Base-by-base conservation (phyloP, 2,888 invertebrate genomes). In the Pteria penguin region DNA sequence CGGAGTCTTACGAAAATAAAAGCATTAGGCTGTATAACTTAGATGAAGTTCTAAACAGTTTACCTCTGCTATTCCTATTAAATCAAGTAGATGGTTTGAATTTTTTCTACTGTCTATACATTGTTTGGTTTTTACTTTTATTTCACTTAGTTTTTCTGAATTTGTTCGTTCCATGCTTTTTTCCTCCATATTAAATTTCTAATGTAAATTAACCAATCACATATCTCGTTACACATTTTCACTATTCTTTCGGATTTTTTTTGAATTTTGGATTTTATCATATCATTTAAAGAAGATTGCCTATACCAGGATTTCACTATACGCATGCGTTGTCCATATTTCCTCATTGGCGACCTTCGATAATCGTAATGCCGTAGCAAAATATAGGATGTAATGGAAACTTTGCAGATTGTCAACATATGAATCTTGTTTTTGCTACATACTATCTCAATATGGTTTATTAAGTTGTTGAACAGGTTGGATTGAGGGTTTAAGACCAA, bases 401-500 rank as follows among this genome's bases (percentile, higher is more conserved):
- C n/a, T n/a, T n/a, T n/a, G n/a, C n/a, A n/a, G n/a, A n/a, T n/a
- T n/a, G n/a, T n/a, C n/a, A n/a, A n/a, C n/a, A n/a, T n/a, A n/a
- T n/a, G n/a, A n/a, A n/a, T n/a, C n/a, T n/a, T n/a, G n/a, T n/a
- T n/a, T 36, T 11, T 33, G 36, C 18, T 65, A 68, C 24, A 22
- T 76, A 74, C 68, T 76, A 74, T 81, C 78, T 84, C 76, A 83
- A 86, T 86, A 86, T 84, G 84, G 84, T 76, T 74, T 82, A 86
- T 78, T 86, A 80, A 86, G 65, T 61, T 72, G 77, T 76, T 82
- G 73, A 80, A 80, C 71, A 77, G 81, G 78, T 80, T 76, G 86
- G 88, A 87, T 84, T 78, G 87, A 84, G 80, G 81, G 81, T 87
- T 88, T 82, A 79, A 84, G 81, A 80, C 79, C 78, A 73, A 82